These are phyloP conservation scores for Melanerpes formicivorus DNA, from an alignment of 2,113 vertebrate species.

Conservation along the genomic window DNA sequence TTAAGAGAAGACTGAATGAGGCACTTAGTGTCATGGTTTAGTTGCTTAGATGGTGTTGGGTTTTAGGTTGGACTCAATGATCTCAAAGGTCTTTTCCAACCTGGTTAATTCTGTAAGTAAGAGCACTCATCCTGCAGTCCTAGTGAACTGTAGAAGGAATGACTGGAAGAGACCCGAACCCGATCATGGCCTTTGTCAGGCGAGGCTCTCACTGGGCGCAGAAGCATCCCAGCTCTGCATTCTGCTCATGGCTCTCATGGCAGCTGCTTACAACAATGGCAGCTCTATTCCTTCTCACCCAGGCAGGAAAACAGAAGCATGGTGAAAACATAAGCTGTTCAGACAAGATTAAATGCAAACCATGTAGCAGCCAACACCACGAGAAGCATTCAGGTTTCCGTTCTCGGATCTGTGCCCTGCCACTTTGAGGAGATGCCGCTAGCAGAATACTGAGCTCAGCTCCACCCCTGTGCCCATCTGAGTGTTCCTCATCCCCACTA, in stretches of 20 bases:
- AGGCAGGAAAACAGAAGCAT: constrained; percentile 24
- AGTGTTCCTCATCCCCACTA: neutral
- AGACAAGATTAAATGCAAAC: constrained; percentile 1
- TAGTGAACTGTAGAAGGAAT: neutral
- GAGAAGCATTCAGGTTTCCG: neutral
- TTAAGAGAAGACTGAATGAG: too few relatives aligned
- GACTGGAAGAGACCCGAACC: neutral
- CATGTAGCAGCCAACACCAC: neutral
- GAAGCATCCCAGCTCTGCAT: neutral
- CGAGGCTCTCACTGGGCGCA: neutral
- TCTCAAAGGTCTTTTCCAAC: too few relatives aligned
- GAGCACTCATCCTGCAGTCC: neutral
- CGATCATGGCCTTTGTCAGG: neutral
- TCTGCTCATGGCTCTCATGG: neutral
- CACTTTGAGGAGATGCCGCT: neutral
- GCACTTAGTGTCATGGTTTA: too few relatives aligned
- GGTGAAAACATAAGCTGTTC: constrained; percentile 32
- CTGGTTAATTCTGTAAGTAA: neutral
- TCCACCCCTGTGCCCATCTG: neutral
- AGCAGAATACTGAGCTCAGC: neutral
- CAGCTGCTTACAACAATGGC: neutral
- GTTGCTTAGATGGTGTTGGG: too few relatives aligned
- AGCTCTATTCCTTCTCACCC: neutral
- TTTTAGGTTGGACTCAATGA: too few relatives aligned
- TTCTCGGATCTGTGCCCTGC: neutral